Base-by-base conservation (phyloP, 2,888 invertebrate species). In the Dromius quadrimaculatus region DNA sequence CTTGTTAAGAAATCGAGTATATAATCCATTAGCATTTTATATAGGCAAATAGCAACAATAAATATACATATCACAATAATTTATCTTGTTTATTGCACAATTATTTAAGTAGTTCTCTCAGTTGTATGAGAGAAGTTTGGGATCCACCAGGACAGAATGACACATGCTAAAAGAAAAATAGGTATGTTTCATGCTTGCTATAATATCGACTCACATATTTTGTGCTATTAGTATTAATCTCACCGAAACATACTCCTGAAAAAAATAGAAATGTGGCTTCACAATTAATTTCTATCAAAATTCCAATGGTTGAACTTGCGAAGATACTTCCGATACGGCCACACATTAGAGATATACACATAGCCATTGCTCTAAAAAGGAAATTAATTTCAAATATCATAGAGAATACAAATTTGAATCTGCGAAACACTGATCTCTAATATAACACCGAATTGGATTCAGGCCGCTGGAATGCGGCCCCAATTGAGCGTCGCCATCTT, bases 351-450 rank as follows among this genome's bases (percentile, higher is more conserved):
- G 70, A 61, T 13, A 70, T 50, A 20, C 62, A 47, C 36, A 70
- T 50, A 17, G 62, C 62, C 70, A 70, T 70, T 22, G 47, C 70
- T 15, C 70, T 70, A 45, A 45, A 62, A 70, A 45, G 6, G 13
- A 8, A 41, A 41, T n/a, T 13, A 41, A 11, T 8, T 8, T 41
- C 11, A 11, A 41, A n/a, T 41, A n/a, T 41, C 4, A 8, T 8
- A 41, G 3, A 41, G 41, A 41, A 3, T 41, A n/a, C 4, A 9
- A 11, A n/a, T n/a, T n/a, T n/a, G n/a, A n/a, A n/a, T n/a, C n/a
- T n/a, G n/a, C n/a, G n/a, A n/a, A n/a, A n/a, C n/a, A n/a, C n/a
- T n/a, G n/a, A n/a, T n/a, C n/a, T n/a, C n/a, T n/a, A n/a, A n/a
- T n/a, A n/a, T n/a, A n/a, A n/a, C n/a, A n/a, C n/a, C n/a, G n/a